Conservation (phyloP, 1,140 invertebrate species). For the Pectinophora gossypiella region DNA sequence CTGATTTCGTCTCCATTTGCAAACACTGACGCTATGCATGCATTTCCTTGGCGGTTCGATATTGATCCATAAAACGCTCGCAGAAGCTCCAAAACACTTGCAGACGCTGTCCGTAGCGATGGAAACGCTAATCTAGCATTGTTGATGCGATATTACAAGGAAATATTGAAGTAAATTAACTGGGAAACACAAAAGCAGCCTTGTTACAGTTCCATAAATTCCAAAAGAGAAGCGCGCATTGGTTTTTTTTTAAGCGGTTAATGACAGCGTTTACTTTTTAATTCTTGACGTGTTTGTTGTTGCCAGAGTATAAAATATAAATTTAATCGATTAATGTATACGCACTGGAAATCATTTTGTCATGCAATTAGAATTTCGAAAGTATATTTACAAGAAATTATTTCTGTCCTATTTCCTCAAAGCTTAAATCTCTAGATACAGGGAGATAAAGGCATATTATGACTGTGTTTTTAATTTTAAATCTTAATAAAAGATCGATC, state of each 20-base stretch:
- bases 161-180: slow-evolving; percentile 49
- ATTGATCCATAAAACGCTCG: slow-evolving; percentile 58
- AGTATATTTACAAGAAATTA: no score
- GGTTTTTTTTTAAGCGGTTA: slow-evolving; percentile 65
- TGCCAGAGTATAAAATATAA: slow-evolving; percentile 7
- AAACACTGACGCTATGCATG: slow-evolving; percentile 42
- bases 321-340: not conserved
- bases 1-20: slow-evolving; percentile 65
- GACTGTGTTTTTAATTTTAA: no score
- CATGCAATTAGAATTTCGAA: no score
- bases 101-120: slow-evolving; percentile 10
- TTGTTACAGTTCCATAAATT: slow-evolving; percentile 74
- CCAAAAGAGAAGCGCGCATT: slow-evolving; percentile 74
- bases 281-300: slow-evolving; percentile 7
- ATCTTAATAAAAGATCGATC: no score
- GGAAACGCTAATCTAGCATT: slow-evolving; percentile 48
- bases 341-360: no score
- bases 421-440: no score
- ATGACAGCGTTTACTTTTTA: slow-evolving; percentile 22
- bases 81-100: slow-evolving; percentile 32
- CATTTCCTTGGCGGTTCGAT: slow-evolving; percentile 37
- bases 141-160: slow-evolving; percentile 41
- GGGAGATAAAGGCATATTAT: no score
- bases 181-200: slow-evolving; percentile 69
- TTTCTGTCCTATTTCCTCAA: no score